phyloP scores from a whole-genome alignment of 2,888 invertebrate species.

The Diloba caeruleocephala region DNA sequence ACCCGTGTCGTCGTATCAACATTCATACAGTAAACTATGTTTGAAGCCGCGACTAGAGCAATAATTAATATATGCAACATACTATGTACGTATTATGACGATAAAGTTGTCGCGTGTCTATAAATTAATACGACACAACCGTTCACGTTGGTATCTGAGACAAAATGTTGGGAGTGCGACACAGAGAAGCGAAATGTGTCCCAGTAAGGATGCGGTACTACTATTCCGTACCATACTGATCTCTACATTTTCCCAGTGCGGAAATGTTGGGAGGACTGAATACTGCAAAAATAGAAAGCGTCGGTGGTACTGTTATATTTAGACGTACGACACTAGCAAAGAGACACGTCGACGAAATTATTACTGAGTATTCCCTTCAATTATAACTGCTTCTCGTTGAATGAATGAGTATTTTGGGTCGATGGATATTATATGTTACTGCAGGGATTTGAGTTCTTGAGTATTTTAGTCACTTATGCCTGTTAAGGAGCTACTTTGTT shows the following conservation, averaged over 20 bases:
- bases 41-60: constrained; percentile 65
- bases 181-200: constrained; percentile 45
- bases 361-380: constrained; percentile 13
- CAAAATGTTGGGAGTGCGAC: constrained; percentile 68
- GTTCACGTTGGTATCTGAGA: constrained; percentile 70
- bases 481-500: not conserved
- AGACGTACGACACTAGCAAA: constrained; percentile 29
- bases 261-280: constrained; percentile 25
- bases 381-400: constrained; percentile 28
- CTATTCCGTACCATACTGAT: constrained; percentile 39
- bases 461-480: constrained; percentile 5
- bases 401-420: constrained; percentile 5
- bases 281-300: constrained; percentile 44
- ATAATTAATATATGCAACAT: constrained; percentile 70
- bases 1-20: constrained; percentile 54
- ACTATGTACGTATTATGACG: constrained; percentile 36
- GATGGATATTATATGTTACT: constrained; percentile 12
- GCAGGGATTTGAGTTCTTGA: constrained; percentile 3
- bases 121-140: constrained; percentile 69
- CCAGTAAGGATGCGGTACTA: constrained; percentile 62
- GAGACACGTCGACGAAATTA: constrained; percentile 23
- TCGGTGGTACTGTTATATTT: constrained; percentile 30
- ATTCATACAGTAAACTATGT: constrained; percentile 68
- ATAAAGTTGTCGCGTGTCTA: constrained; percentile 53
- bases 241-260: constrained; percentile 20